Percentiles rank a stretch among this genome's conserved stretches.
Evolutionary conservation across 1,140 invertebrate species (phyloP).

Genomic region (Drosophila subpulchrella): DNA sequence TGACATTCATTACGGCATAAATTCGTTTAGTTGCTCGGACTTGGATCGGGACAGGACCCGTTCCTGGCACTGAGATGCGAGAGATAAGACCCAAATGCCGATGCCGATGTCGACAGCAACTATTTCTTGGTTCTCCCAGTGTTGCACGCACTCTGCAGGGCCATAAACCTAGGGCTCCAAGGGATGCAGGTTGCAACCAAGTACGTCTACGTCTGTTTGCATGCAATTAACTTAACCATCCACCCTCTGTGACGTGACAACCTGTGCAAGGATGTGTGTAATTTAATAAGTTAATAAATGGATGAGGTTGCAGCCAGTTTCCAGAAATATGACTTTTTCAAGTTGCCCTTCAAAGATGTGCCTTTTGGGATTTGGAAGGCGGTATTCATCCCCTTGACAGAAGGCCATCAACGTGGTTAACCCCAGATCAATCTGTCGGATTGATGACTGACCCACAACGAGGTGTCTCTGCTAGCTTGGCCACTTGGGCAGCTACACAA

Average conservation of each 20-base stretch:
- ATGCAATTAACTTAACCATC: conserved; percentile 47
- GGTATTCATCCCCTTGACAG: no score
- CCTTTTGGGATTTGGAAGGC: neutral
- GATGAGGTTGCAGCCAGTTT: neutral
- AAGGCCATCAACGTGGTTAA: neutral
- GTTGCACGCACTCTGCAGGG: conserved; percentile 11
- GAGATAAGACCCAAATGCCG: conserved; percentile 33
- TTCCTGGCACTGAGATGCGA: conserved; percentile 2
- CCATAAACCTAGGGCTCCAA: conserved; percentile 12
- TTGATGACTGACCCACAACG: no score
- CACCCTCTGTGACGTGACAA: neutral
- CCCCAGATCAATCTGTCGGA: conserved; percentile 10
- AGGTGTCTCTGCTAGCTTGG: no score
- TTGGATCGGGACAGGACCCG: neutral
- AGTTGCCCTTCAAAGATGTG: neutral
- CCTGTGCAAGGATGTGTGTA: conserved; percentile 33
- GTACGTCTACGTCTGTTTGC: conserved; percentile 37
- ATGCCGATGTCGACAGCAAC: conserved; percentile 2
- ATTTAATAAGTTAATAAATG: conserved; percentile 64
- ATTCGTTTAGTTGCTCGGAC: conserved; percentile 61
- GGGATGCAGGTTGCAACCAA: conserved; percentile 3
- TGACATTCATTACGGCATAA: conserved; percentile 76
- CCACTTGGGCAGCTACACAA: neutral
- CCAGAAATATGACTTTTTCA: neutral
- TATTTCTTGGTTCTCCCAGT: neutral